A percentile compares a stretch with the other conserved stretches of the same genome.
Conservation (phyloP, 2,888 invertebrate genomes). For the Drosophila atripex region DNA sequence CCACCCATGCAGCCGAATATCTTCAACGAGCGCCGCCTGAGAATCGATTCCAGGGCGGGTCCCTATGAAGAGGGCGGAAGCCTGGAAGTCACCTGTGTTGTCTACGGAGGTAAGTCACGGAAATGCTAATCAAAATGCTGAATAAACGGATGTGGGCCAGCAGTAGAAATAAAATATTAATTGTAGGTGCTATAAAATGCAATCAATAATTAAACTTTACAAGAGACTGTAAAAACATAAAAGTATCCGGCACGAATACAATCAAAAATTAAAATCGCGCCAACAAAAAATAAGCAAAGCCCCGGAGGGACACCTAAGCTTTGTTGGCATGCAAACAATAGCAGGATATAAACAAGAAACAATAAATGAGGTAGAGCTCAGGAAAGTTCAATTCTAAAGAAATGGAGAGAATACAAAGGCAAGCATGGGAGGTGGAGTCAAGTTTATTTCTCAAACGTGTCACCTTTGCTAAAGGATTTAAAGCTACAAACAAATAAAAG, state of each 20-base stretch:
- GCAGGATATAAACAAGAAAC: slow-evolving; percentile 56
- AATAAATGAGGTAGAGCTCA: slow-evolving; percentile 50
- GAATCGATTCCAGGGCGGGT: slow-evolving; percentile 86
- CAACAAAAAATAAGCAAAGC: slow-evolving; percentile 10
- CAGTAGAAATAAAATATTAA: slow-evolving; percentile 27
- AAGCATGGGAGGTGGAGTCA: slow-evolving; percentile 24
- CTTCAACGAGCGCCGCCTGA: slow-evolving; percentile 88
- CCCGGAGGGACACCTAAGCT: background rate
- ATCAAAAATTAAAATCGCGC: slow-evolving; percentile 68
- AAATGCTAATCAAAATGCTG: slow-evolving; percentile 13
- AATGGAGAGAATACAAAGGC: slow-evolving; percentile 45
- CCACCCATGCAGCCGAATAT: slow-evolving; percentile 89
- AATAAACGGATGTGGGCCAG: background rate
- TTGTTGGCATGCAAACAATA: slow-evolving; percentile 32
- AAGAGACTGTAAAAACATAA: slow-evolving; percentile 59
- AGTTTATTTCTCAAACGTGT: slow-evolving; percentile 68
- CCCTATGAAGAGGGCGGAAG: slow-evolving; percentile 89
- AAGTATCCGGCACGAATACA: slow-evolving; percentile 53
- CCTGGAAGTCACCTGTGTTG: slow-evolving; percentile 89
- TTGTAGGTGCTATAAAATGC: slow-evolving; percentile 29
- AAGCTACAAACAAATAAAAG: slow-evolving; percentile 26
- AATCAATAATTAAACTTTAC: slow-evolving; percentile 62
- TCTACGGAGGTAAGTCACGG: slow-evolving; percentile 87
- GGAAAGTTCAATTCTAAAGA: slow-evolving; percentile 64
- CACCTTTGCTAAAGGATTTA: slow-evolving; percentile 67